Percentiles rank a stretch among this genome's conserved stretches.
phyloP scores from a whole-genome alignment of 2,113 vertebrate genomes.

The Choloepus hoffmanni region DNA sequence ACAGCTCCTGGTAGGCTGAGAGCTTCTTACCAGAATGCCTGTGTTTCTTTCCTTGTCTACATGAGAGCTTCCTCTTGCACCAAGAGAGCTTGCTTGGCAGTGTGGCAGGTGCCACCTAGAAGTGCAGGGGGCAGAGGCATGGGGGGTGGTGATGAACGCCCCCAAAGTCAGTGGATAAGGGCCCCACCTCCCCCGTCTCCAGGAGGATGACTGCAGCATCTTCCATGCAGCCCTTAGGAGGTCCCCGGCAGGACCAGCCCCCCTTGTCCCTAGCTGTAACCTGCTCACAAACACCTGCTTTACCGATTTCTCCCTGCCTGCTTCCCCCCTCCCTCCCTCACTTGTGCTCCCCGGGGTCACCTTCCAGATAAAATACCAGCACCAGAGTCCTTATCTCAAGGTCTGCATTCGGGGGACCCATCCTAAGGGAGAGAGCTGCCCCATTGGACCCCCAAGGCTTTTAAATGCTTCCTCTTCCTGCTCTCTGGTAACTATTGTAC shows the following conservation, averaged over 20 bases:
- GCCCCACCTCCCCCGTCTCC: not conserved
- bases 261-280: rapidly evolving
- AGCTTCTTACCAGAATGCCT: not conserved
- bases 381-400: not conserved
- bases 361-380: not conserved
- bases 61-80: not conserved
- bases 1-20: not conserved
- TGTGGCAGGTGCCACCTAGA: not conserved
- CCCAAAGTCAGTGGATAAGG: not conserved
- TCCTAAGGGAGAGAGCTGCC: not conserved
- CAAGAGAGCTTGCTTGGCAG: not conserved
- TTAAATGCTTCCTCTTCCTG: not conserved
- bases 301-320: not conserved
- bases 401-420: not conserved
- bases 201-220: too few relatives aligned
- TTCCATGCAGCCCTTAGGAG: not conserved
- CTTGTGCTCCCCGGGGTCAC: not conserved
- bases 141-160: not conserved
- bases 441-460: not conserved
- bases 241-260: not conserved
- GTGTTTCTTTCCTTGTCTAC: not conserved
- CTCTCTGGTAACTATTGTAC: not conserved
- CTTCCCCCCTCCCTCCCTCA: not conserved
- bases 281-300: rapidly evolving
- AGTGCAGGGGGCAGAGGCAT: not conserved